Evolutionary conservation across 2,797 vertebrate species (phyloP), one percentile per base, ranked within the genome.

Genomic region (Dromococcyx pavoninus): DNA sequence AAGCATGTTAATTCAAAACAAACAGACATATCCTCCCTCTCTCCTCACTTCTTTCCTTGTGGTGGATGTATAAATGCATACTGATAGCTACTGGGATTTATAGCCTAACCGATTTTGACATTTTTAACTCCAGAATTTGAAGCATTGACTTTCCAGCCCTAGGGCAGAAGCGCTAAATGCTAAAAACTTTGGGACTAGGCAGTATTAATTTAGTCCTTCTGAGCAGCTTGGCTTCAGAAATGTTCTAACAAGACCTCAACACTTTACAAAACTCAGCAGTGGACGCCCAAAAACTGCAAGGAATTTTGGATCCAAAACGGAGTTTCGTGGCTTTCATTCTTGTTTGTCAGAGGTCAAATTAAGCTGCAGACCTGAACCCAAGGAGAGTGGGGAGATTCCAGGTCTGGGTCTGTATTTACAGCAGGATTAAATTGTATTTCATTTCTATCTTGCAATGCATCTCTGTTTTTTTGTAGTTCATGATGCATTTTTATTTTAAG

Each of bases 121-220:
- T 93, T 97, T 93, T 93, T 81, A 91, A 94, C 91, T 96, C 92
- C n/a, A 88, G 43, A 92, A 95, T 96, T 93, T 94, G 92, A 91
- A 96, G 86, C 78, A 80, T 35, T 69, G 76, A 91, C 88, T 93
- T 92, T 95, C 75, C 85, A 90, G 92, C 87, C 72, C 50, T 81
- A 23, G 56, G 67, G 89, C 54, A 84, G 86, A 78, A 95, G 64
- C 13, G 14, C 51, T 91, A 88, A 96, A 95, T 76, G 60, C 83
- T 76, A 69, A 93, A 94, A 88, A 27, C 32, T 50, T 91, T 41
- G 86, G 61, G 70, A 91, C 61, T 86, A 73, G 48, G 53, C 62
- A 95, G 60, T 56, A 96, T 93, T 89, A 93, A 94, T 95, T 93
- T 86, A 88, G 91, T 90, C 86, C 76, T 93, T 92, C 71, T 89